Conservation (phyloP, 1,140 invertebrate genomes). For the Bombus balteatus region DNA sequence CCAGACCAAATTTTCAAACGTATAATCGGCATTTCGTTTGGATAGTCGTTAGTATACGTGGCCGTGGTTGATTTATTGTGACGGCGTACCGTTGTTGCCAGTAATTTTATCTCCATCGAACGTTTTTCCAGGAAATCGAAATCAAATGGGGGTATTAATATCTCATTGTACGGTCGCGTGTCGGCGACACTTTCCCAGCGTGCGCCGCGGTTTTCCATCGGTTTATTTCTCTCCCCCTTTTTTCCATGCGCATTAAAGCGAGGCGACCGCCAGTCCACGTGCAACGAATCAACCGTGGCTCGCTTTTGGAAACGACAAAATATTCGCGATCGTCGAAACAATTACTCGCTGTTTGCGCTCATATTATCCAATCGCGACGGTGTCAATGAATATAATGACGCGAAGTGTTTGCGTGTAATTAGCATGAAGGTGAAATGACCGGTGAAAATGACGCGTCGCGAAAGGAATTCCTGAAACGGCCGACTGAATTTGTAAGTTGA, state of each 20-base stretch:
- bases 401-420: conserved; percentile 62
- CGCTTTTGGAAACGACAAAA: conserved; percentile 62
- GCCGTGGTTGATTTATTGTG: conserved; percentile 74
- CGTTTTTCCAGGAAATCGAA: conserved; percentile 82
- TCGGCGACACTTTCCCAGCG: conserved; percentile 76
- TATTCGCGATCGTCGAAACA: conserved; percentile 65
- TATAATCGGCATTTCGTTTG: conserved; percentile 54
- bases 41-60: conserved; percentile 41
- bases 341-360: conserved; percentile 57
- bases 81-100: conserved; percentile 74
- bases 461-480: conserved; percentile 1
- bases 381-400: conserved; percentile 59
- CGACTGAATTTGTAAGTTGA: conserved; percentile 27
- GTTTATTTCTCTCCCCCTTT: conserved; percentile 76
- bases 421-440: conserved; percentile 42
- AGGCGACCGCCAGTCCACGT: conserved; percentile 57
- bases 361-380: conserved; percentile 62
- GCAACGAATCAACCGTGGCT: conserved; percentile 57
- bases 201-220: conserved; percentile 75
- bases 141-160: conserved; percentile 82
- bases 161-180: conserved; percentile 80
- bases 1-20: conserved; percentile 9
- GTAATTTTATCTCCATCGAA: conserved; percentile 81
- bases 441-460: background rate
- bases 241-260: conserved; percentile 78